A percentile compares a stretch with the other conserved stretches of the same genome.
Evolutionary conservation across 1,140 invertebrate genomes (phyloP).

Genomic region (Atta colombica): DNA sequence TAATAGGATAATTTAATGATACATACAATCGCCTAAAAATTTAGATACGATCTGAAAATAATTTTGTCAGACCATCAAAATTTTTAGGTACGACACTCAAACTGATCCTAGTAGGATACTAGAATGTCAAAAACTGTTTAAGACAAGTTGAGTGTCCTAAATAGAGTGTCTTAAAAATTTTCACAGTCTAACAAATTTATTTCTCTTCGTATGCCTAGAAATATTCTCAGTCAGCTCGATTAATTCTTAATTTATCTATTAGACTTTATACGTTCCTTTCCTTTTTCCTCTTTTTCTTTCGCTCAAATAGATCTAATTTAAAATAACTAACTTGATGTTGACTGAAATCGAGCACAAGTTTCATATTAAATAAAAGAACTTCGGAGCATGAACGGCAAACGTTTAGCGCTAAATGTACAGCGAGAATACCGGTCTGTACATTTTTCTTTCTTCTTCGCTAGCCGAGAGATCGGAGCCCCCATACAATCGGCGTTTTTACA

Average conservation of each 20-base stretch:
- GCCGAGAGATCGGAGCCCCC: constrained; percentile 33
- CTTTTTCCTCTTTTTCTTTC: not conserved
- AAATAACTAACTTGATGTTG: not conserved
- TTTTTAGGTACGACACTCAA: too few species aligned
- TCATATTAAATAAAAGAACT: constrained; percentile 9
- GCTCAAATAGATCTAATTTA: not conserved
- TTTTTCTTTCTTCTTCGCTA: constrained; percentile 25
- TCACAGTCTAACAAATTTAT: too few species aligned
- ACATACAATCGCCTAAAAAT: too few species aligned
- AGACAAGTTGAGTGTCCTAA: too few species aligned
- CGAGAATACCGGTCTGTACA: constrained; percentile 51
- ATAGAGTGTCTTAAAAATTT: not conserved
- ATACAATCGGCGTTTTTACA: constrained; percentile 59
- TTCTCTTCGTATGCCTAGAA: too few species aligned
- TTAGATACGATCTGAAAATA: too few species aligned
- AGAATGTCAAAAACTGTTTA: too few species aligned
- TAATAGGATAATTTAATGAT: too few species aligned
- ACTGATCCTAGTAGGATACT: too few species aligned
- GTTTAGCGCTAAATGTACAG: constrained; percentile 31
- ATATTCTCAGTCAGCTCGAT: not conserved
- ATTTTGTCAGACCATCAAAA: too few species aligned
- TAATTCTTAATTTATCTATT: not conserved
- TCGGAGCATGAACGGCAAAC: not conserved
- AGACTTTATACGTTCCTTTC: not conserved
- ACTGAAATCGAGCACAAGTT: constrained; percentile 18